Percentiles rank a stretch among this genome's conserved stretches.
These are phyloP conservation scores for Orcinus orca DNA, from an alignment of 2,113 vertebrate genomes.

Conservation along the genomic window DNA sequence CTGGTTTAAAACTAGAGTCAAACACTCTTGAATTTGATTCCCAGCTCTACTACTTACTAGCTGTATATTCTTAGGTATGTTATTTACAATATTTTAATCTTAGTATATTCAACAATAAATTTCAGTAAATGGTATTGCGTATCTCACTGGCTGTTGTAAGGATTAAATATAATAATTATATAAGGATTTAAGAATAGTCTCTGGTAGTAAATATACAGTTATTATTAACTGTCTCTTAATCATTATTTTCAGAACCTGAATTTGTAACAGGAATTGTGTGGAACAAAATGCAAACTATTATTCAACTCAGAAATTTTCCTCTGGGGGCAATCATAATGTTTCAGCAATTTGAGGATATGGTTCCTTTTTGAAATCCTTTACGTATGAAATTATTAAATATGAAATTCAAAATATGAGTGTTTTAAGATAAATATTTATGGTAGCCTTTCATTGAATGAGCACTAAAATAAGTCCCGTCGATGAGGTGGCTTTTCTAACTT, in stretches of 20 bases:
- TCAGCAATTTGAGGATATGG: not conserved
- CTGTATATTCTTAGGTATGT: not conserved
- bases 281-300: not conserved
- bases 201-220: not conserved
- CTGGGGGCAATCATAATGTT: not conserved
- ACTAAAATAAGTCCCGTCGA: not conserved
- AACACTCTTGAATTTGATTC: not conserved
- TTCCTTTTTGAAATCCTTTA: not conserved
- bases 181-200: not conserved
- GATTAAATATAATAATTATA: not conserved
- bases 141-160: not conserved
- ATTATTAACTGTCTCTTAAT: not conserved
- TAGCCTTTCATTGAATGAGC: not conserved
- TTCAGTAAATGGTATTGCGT: not conserved
- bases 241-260: not conserved
- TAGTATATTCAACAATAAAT: not conserved
- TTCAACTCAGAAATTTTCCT: slow-evolving; percentile 13
- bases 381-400: not conserved
- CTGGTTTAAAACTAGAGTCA: not conserved
- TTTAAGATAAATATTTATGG: not conserved
- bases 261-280: not conserved
- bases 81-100: not conserved
- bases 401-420: not conserved
- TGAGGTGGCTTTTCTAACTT: not conserved
- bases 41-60: not conserved